Percentiles rank a stretch among this genome's conserved stretches.
These are phyloP conservation scores for Acanthaster planci DNA, from an alignment of 35 echinoderm and acorn worm genomes.

Conservation along the genomic window DNA sequence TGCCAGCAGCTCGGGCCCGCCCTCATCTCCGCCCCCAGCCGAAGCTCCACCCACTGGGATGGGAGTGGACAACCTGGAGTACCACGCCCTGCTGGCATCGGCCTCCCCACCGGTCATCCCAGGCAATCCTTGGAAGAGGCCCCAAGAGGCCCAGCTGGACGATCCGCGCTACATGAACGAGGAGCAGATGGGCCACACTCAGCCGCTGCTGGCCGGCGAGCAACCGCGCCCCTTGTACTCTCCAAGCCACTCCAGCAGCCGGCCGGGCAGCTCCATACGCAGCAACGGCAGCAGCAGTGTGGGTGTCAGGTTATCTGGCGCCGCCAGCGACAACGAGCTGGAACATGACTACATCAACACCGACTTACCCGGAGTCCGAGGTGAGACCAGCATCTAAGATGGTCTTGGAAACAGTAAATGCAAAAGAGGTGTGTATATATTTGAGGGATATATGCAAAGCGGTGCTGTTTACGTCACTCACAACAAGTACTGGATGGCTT, in stretches of 20 bases:
- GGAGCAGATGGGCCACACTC: background rate
- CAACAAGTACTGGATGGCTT: too few relatives aligned
- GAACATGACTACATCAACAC: constrained; percentile 79
- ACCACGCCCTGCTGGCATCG: constrained; percentile 62
- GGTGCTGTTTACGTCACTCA: too few relatives aligned
- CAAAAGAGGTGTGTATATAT: too few relatives aligned
- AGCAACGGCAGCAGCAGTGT: constrained; percentile 22
- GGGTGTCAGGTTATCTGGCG: constrained; percentile 24
- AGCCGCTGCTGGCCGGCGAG: background rate
- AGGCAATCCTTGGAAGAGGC: constrained; percentile 29
- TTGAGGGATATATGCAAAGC: too few relatives aligned
- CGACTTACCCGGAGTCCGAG: constrained; percentile 15
- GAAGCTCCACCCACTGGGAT: constrained; percentile 27
- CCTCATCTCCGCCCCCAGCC: constrained; percentile 12
- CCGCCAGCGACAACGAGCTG: constrained; percentile 22
- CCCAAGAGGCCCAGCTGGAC: background rate
- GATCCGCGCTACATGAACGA: background rate
- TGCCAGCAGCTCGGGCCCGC: constrained; percentile 35
- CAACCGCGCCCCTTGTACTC: constrained; percentile 13
- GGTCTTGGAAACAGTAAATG: too few relatives aligned
- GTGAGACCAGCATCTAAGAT: background rate
- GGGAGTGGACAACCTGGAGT: constrained; percentile 83
- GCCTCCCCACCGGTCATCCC: constrained; percentile 20
- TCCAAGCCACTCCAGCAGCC: constrained; percentile 28
- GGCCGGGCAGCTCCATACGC: background rate